phyloP scores from a whole-genome alignment of 2,888 invertebrate genomes.

The Elegia similella region DNA sequence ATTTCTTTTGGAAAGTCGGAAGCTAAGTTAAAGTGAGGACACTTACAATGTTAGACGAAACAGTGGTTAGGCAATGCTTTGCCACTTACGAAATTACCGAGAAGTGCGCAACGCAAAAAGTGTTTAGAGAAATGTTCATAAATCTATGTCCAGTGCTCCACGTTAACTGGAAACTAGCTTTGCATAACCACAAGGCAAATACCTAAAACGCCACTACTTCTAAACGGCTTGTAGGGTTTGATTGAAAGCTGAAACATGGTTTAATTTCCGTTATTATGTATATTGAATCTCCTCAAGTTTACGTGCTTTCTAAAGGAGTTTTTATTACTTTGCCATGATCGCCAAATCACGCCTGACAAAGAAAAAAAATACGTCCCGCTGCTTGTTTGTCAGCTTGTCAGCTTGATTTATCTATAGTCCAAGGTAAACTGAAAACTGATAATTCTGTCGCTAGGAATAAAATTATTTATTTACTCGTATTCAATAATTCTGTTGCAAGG shows the following conservation, averaged over 20 bases:
- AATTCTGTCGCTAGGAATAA: too few species aligned
- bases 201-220: not conserved
- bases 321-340: too few species aligned
- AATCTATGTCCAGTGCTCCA: not conserved
- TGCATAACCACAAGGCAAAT: constrained; percentile 4
- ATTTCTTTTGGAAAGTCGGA: not conserved
- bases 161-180: not conserved
- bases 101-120: not conserved
- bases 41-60: constrained; percentile 4
- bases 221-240: not conserved
- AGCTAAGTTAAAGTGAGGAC: not conserved
- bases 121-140: constrained; percentile 9
- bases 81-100: not conserved
- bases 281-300: too few species aligned
- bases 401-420: too few species aligned
- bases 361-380: too few species aligned
- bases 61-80: not conserved
- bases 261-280: too few species aligned
- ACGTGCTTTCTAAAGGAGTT: too few species aligned
- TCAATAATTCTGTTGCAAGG: too few species aligned
- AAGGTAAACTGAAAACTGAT: too few species aligned
- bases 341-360: too few species aligned
- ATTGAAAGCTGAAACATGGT: not conserved
- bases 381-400: too few species aligned
- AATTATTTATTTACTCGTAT: too few species aligned